A percentile compares a stretch with the other conserved stretches of the same genome.
Conservation (phyloP, 2,797 vertebrate species). For the Phrynocephalus guinanensis region DNA sequence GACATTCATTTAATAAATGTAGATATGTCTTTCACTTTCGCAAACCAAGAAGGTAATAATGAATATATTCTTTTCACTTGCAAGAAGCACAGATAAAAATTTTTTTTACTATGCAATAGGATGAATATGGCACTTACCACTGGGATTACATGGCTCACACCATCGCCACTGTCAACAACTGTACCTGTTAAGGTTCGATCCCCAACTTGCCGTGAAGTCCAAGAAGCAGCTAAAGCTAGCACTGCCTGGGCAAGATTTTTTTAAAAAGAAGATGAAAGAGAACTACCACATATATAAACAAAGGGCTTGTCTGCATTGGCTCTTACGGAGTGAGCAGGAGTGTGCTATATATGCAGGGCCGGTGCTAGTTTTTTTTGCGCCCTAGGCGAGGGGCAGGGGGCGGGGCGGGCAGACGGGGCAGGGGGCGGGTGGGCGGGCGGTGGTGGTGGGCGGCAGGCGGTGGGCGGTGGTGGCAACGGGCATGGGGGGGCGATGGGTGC, state of each 20-base stretch:
- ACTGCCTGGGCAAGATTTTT: slow-evolving; percentile 71
- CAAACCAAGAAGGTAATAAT: neutral
- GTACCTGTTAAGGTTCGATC: slow-evolving; percentile 80
- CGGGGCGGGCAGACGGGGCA: no score
- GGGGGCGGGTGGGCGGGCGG: no score
- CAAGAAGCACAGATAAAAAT: neutral
- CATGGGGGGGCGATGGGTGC: no score
- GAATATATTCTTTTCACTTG: neutral
- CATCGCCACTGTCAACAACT: slow-evolving; percentile 82
- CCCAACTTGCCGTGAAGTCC: slow-evolving; percentile 81
- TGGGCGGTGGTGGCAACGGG: no score
- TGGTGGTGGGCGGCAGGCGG: no score
- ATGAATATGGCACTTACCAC: slow-evolving; percentile 72
- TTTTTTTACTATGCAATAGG: neutral
- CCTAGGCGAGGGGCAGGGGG: no score
- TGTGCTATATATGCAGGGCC: no score
- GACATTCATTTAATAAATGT: neutral
- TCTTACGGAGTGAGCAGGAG: no score
- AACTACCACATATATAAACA: no score
- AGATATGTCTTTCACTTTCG: neutral
- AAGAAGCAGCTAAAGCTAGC: slow-evolving; percentile 81
- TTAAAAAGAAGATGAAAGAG: neutral
- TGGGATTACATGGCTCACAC: slow-evolving; percentile 82
- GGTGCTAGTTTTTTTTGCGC: no score
- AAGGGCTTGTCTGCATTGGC: no score